Base-by-base conservation (phyloP, 2,113 vertebrate genomes). In the Myiagra hebetior region DNA sequence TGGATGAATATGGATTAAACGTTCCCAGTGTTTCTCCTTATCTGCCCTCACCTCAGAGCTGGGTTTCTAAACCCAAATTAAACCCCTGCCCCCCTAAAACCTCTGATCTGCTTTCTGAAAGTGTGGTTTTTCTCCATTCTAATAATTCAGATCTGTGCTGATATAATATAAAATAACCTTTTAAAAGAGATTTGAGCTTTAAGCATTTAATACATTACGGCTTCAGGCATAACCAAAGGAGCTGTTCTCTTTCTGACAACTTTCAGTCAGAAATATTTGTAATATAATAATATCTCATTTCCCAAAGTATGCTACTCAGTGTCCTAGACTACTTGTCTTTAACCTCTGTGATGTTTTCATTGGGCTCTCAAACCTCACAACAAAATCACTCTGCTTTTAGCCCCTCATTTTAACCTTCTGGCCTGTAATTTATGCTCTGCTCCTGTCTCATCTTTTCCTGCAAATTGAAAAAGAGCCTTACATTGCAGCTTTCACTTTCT, bases 351-450 rank as follows among this genome's bases (percentile, higher is more conserved):
- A 91, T 26, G 27, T 79, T 79, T 76, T 65, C 37, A n/a, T 2
- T 68, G 30, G 42, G 20, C 16, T 75, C 18, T 75, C 87, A 73
- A 56, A 57, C 12, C 28, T 79, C 39, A 83, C 27, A 67, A 84
- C 33, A 91, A 73, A 87, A 85, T 53, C 81, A 41, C 31, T 92
- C 60, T 78, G 78, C 53, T 73, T 87, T 81, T 56, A 92, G 57
- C 24, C 44, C 65, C 56, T 68, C 44, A 44, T 60, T 89, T 82
- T 72, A 52, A 57, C 49, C 44, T 96, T 62, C 72, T 68, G n/a
- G 35, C 91, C 65, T 72, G 16, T 72, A 57, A 81, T 89, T 93
- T 85, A 68, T 79, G 42, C 57, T 81, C 59, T 77, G 13, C 26
- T 76, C 24, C 20, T 42, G 33, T 21, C 52, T 87, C 60, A 49